Conservation (phyloP, 2,888 invertebrate genomes). For the Macrosiphum euphorbiae region DNA sequence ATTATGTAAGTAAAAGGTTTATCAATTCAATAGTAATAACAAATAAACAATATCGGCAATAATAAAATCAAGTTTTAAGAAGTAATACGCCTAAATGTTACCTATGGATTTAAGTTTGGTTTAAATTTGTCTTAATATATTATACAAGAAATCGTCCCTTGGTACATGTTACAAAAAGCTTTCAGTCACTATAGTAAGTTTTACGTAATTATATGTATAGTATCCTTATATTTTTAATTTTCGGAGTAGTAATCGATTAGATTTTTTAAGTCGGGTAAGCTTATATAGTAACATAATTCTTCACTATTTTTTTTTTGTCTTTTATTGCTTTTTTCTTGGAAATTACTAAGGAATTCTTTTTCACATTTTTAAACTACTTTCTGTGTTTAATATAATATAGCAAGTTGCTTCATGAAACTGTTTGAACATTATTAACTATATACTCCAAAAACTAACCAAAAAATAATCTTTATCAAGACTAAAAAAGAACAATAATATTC, state of each 20-base stretch:
- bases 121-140: background rate
- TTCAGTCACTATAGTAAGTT: background rate
- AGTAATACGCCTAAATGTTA: background rate
- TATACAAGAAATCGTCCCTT: background rate
- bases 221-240: background rate
- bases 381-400: background rate
- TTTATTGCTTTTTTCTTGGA: background rate
- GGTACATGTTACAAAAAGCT: background rate
- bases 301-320: background rate
- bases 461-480: background rate
- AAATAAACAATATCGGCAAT: background rate
- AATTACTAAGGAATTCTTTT: background rate
- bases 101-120: background rate
- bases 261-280: background rate
- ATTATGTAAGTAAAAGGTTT: background rate
- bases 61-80: background rate
- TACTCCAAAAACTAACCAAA: background rate
- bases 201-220: background rate
- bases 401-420: background rate
- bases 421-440: background rate
- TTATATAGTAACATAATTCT: background rate
- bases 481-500: background rate
- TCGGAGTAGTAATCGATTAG: background rate
- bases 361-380: background rate
- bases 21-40: background rate